Base-by-base conservation (phyloP, 2,113 vertebrate species). In the Siphamia tubifer region DNA sequence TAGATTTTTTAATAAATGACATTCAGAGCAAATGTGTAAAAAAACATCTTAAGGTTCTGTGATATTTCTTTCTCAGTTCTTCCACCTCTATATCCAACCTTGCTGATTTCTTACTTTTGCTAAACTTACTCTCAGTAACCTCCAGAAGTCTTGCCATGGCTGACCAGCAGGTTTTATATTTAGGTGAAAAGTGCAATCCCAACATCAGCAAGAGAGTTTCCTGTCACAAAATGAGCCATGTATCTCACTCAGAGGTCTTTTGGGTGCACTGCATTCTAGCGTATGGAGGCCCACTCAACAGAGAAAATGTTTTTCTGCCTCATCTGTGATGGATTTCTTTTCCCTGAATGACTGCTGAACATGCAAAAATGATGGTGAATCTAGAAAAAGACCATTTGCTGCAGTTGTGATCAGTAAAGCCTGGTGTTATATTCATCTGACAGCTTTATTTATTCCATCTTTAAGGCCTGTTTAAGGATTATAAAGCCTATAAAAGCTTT, bases 291-390 rank as follows among this genome's bases (percentile, higher is more conserved):
- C 23, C 20, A 19, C 44, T 53, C 15, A 3, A 3, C 19, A 6
- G 16, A 34, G 2, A 55, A 68, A 34, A 12, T 36, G 0, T 27
- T 8, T 35, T 31, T 28, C 24, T 17, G 23, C 11, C 15, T 68
- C 23, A 21, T 36, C 32, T 27, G 17, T 57, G 40, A 76, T 66
- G 31, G 42, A 76, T 61, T 63, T 45, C 48, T 63, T 45, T 43
- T 57, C 39, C 40, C 30, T 17, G 53, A 61, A 61, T 48, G 58
- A 69, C 31, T 64, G 55, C 55, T 76, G 70, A 73, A 56, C 39
- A 62, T 51, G 60, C 64, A 61, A 36, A 63, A n/a, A n/a, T n/a
- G n/a, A 80, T 3, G 12, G 4, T 8, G 16, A 15, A 12, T 39
- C 16, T 10, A 6, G 31, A 23, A 44, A 48, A 8, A 23, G 39